Base-by-base conservation (phyloP, 2,113 vertebrate genomes). In the Ursus arctos region DNA sequence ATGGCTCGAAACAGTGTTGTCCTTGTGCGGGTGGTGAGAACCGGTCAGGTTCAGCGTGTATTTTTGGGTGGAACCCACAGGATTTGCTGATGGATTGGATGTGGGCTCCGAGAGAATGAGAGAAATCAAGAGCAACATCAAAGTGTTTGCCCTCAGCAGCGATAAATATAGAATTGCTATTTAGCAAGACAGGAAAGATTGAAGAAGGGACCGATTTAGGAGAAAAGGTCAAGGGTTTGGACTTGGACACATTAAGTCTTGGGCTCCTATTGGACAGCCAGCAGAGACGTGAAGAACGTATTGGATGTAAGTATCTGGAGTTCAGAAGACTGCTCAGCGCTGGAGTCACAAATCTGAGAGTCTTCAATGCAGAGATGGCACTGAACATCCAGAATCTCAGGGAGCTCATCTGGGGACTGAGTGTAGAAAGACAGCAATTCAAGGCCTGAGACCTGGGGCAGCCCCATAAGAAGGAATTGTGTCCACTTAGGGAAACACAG, bases 11-110 rank as follows among this genome's bases (percentile, higher is more conserved):
- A 24, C 3, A 15, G 26, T 28, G 15, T 0, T 36, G 13, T 15
- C 3, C 47, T n/a, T 13, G 26, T 31, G 9, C 21, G 10, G 31
- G 7, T 16, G 14, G 6, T 26, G 31, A 40, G 28, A 49, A 47
- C 2, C 12, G 65, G 2, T 49, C 10, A n/a, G n/a, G 28, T 51
- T 47, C 40, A 5, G 1, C 0, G 0, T 14, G 5, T 15, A 6
- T 36, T 55, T 79, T 40, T n/a, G 51, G 43, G 11, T 26, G 12
- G 67, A 77, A 53, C 1, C 19, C 36, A 11, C 2, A 67, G 4
- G 24, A 21, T 92, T 67, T 43, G 33, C 7, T n/a, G 19, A 31
- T 59, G 65, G 71, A 28, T 28, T n/a, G 21, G 11, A 72, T 16
- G 12, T 28, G 59, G 26, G 4, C 22, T 51, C 43, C 24, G 40